Percentiles rank a stretch among this genome's conserved stretches.
Conservation (phyloP, 2,113 vertebrate genomes). For the Pholis gunnellus region DNA sequence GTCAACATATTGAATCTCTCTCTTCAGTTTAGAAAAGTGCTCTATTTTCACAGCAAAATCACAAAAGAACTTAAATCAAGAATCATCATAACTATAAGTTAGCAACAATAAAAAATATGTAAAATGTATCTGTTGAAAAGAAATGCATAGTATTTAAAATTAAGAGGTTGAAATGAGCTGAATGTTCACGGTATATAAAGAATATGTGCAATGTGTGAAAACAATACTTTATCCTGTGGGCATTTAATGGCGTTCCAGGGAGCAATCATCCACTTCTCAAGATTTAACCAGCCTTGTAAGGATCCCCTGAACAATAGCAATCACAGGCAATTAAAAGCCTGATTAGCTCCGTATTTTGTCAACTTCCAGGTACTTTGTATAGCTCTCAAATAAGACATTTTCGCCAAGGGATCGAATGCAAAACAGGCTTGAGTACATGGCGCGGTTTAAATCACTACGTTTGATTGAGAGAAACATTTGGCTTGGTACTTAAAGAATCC, state of each 20-base stretch:
- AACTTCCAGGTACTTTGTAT: slow-evolving; percentile 34
- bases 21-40: not conserved
- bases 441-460: not conserved
- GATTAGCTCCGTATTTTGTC: slow-evolving; percentile 51
- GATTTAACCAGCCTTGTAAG: slow-evolving; percentile 42
- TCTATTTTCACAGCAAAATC: slow-evolving; percentile 6
- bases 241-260: slow-evolving; percentile 11
- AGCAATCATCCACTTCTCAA: slow-evolving; percentile 17
- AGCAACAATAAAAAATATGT: not conserved
- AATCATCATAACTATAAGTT: not conserved
- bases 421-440: not conserved
- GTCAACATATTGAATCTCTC: not conserved
- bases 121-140: not conserved
- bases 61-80: slow-evolving; percentile 1
- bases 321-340: slow-evolving; percentile 59
- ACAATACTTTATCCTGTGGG: not conserved
- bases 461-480: slow-evolving; percentile 48
- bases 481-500: slow-evolving; percentile 36
- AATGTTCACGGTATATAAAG: not conserved
- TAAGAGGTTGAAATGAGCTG: too few relatives aligned
- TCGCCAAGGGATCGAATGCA: slow-evolving; percentile 25
- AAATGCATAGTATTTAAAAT: not conserved
- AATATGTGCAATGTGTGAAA: not conserved
- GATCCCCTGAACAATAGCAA: slow-evolving; percentile 30
- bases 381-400: slow-evolving; percentile 3